Evolutionary conservation across 1,140 invertebrate species (phyloP), one percentile per base, ranked within the genome.

Genomic region (Temnothorax curvispinosus): DNA sequence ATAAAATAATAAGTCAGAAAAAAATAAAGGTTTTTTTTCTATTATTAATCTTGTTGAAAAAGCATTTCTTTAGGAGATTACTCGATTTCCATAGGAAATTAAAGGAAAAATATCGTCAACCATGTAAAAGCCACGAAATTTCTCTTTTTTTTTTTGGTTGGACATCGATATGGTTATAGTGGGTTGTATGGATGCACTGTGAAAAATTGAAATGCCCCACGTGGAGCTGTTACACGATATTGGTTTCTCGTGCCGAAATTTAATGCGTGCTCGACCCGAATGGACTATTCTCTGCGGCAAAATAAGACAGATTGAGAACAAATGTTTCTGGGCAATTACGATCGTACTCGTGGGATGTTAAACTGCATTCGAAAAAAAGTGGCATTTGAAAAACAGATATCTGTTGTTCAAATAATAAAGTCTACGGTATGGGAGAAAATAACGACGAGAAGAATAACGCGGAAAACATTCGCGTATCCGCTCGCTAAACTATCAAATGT

Each of bases 271-370:
- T 58, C 78, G 52, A 58, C 47, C n/a, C 41, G 35, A 82, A 72
- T 72, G 35, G 50, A 82, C 38, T n/a, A 69, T 62, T 75, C n/a
- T 69, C 27, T 75, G 60, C n/a, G 47, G 67, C 62, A 9, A 87
- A 74, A 74, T 82, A 88, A 88, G 82, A 88, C 75, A 78, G 86
- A 89, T 76, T 44, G 50, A 27, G 35, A 56, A 86, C 60, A 84
- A 54, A 56, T 76, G 52, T 77, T 85, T 78, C 64, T 21, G 44
- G 5, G 56, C 76, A 62, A 78, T 88, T 88, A 77, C 44, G 27
- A 9, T 54, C 69, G 18, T 18, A 47, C 47, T 52, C 32, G 44
- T 32, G 13, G 4, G n/a, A 80, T 80, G 67, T 80, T 80, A 27
- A 67, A 67, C 62, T 52, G 18, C 35, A 52, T 44, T 54, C 32